A percentile compares a stretch with the other conserved stretches of the same genome.
These are phyloP conservation scores for Drosophila subsilvestris DNA, from an alignment of 2,888 invertebrate genomes.

Conservation along the genomic window DNA sequence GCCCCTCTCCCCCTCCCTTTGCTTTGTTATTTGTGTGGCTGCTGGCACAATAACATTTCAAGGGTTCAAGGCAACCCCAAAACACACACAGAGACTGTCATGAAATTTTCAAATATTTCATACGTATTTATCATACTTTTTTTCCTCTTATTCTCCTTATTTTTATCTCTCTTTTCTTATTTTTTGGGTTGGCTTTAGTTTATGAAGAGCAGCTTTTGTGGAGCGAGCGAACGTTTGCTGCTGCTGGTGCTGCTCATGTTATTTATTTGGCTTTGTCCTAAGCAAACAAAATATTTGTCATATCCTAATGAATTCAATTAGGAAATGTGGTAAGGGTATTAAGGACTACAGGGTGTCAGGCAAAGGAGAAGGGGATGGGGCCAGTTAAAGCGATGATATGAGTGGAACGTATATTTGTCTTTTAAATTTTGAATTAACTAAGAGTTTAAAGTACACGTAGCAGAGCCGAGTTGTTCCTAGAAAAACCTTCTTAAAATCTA, in stretches of 20 bases:
- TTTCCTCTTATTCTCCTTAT: constrained; percentile 3
- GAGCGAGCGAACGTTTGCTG: constrained; percentile 3
- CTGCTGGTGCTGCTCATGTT: constrained; percentile 9
- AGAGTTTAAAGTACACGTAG: no score
- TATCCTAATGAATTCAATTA: constrained; percentile 36
- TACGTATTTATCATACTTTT: constrained; percentile 21
- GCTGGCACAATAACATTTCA: constrained; percentile 27
- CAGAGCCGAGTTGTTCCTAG: no score
- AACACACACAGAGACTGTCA: constrained; percentile 31
- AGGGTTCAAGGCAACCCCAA: constrained; percentile 10
- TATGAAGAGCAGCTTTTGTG: constrained; percentile 19
- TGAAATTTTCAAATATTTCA: constrained; percentile 47
- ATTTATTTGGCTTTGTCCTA: constrained; percentile 33
- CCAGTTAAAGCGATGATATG: no score
- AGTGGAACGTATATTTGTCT: no score
- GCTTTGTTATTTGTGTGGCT: constrained; percentile 36
- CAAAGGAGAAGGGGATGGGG: no score
- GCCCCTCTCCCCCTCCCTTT: background rate
- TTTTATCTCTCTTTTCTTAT: background rate
- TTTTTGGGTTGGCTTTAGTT: constrained; percentile 2
- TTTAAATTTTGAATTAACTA: no score
- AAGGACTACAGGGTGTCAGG: background rate
- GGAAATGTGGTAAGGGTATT: constrained; percentile 1
- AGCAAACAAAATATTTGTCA: constrained; percentile 29
- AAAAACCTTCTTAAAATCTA: no score